Percentiles rank a stretch among this genome's conserved stretches.
These are phyloP conservation scores for Oligia strigilis DNA, from an alignment of 2,888 invertebrate species.

Conservation along the genomic window DNA sequence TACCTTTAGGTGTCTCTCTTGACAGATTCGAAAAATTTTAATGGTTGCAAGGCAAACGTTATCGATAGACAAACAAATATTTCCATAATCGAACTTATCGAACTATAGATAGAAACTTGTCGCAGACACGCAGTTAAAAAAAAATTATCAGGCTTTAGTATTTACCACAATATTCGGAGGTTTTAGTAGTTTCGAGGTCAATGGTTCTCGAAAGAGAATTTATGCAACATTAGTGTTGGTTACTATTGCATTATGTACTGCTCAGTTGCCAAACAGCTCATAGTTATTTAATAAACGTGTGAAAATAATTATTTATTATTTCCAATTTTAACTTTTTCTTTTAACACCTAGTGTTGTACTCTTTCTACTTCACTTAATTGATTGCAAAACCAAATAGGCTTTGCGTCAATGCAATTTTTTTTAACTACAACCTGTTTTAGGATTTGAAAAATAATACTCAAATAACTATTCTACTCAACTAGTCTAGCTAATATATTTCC, in stretches of 20 bases:
- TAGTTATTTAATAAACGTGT: neutral
- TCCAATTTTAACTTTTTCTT: neutral
- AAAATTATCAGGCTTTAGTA: neutral
- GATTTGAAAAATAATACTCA: constrained; percentile 27
- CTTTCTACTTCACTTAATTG: neutral
- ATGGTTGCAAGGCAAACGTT: neutral
- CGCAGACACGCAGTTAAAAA: neutral
- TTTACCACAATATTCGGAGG: neutral
- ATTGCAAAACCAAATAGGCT: neutral
- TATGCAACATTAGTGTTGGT: neutral
- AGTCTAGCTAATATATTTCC: constrained; percentile 18
- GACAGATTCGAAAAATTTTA: neutral
- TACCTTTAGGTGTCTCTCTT: neutral
- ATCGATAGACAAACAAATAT: constrained; percentile 10
- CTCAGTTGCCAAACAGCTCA: neutral
- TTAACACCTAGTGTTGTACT: constrained; percentile 23
- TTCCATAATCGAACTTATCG: neutral
- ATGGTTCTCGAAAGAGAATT: neutral
- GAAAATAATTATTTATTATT: neutral
- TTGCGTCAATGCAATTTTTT: neutral
- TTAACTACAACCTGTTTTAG: neutral
- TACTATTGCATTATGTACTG: constrained; percentile 15
- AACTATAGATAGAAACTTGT: neutral
- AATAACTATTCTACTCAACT: constrained; percentile 33
- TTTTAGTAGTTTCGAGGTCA: neutral